Base-by-base conservation (phyloP, 2,888 invertebrate genomes). In the Ectemnius continuus region DNA sequence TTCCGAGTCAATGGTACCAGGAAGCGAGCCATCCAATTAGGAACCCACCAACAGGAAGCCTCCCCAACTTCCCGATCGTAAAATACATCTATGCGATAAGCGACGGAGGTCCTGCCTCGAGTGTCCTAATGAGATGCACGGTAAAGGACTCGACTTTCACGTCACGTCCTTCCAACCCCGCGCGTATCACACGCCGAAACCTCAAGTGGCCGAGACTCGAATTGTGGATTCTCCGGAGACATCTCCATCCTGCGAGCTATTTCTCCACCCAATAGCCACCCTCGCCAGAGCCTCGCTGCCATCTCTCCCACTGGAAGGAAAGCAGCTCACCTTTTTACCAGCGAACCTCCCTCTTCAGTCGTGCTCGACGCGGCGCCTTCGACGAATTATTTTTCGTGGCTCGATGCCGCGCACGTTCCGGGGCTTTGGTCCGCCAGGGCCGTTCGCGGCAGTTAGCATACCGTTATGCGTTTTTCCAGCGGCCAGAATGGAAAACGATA, bases 91-190 rank as follows among this genome's bases (percentile, higher is more conserved):
- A 73, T 75, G 79, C 76, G 84, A 84, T 84, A 84, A 83, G 80
- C 75, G 71, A 62, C 48, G 67, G 74, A 79, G 76, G 70, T 81
- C 83, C 74, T 70, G 73, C 65, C 67, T 56, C 56, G 67, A 67
- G 73, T 70, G 80, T 79, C 80, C 80, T 83, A 87, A 87, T 86
- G 85, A 87, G 83, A 87, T 87, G 87, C 88, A 81, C 77, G 75
- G 79, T 48, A 75, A 79, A 83, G 82, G 79, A 80, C 85, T 84
- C 84, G 78, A 79, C 79, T 86, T 86, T 86, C 85, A 81, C 86
- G 78, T 86, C 87, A 86, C 86, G 87, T 87, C 79, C 81, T 61
- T 72, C 74, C 58, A 52, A 48, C 78, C 83, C 76, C 78, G 83
- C 74, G 77, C 76, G 48, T 36, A 36, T 36, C 36, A 70, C 67